Conservation (phyloP, 1,140 invertebrate genomes). For the Heterodera carotae region DNA sequence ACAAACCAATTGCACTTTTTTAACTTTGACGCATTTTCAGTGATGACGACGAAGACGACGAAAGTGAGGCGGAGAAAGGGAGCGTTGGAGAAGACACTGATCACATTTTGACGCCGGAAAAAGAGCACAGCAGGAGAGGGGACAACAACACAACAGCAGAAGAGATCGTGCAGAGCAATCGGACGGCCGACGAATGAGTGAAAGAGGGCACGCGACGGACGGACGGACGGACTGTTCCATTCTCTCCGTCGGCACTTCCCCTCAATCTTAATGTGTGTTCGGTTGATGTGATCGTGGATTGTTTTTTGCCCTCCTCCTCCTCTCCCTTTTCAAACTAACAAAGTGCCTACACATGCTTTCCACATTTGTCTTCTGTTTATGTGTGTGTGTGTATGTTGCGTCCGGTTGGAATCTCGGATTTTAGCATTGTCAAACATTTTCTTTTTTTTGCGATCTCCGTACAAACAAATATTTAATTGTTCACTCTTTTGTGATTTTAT, state of each 20-base stretch:
- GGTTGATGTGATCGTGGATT: neutral
- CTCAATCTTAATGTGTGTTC: neutral
- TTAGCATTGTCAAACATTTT: conserved; percentile 4
- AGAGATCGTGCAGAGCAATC: neutral
- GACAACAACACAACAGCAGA: neutral
- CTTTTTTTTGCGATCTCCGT: conserved; percentile 5
- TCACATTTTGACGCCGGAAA: neutral
- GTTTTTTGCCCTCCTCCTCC: neutral
- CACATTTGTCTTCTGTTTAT: neutral
- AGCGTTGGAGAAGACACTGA: conserved; percentile 18
- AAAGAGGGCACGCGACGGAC: neutral
- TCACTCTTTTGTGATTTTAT: conserved; percentile 6
- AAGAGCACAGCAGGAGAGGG: neutral
- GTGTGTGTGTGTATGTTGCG: neutral
- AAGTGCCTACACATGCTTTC: neutral
- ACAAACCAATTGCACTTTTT: no score
- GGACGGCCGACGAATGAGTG: neutral
- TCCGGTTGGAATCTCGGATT: conserved; percentile 2
- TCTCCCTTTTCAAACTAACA: neutral
- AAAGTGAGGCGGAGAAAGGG: conserved; percentile 34
- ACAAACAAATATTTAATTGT: conserved; percentile 8
- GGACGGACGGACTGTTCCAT: neutral
- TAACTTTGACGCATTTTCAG: conserved; percentile 39
- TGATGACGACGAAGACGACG: conserved; percentile 50
- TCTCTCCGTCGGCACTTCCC: neutral